phyloP scores from a whole-genome alignment of 1,140 invertebrate genomes.

The Elysia chlorotica region DNA sequence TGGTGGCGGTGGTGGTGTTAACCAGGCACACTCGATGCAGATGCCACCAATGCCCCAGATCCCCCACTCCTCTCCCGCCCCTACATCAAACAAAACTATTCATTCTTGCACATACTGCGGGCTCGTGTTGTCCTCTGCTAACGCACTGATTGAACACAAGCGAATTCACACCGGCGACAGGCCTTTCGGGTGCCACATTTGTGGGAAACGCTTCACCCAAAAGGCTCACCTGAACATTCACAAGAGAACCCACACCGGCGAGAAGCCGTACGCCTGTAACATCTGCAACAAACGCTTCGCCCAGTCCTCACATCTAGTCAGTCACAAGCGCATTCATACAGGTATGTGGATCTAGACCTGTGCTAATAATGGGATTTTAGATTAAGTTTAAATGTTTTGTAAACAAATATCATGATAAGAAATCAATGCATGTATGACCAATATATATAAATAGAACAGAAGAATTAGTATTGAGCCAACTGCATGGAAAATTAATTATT shows the following conservation, averaged over 20 bases:
- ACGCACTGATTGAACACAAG: conserved; percentile 32
- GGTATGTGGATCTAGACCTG: too few relatives aligned
- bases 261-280: conserved; percentile 35
- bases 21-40: too few relatives aligned
- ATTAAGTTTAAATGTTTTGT: too few relatives aligned
- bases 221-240: conserved; percentile 37
- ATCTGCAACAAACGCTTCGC: conserved; percentile 35
- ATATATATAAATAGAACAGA: too few relatives aligned
- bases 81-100: conserved; percentile 4
- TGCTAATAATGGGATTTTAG: too few relatives aligned
- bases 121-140: conserved; percentile 21
- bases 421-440: too few relatives aligned
- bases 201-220: conserved; percentile 38
- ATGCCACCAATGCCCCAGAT: too few relatives aligned
- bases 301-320: conserved; percentile 34
- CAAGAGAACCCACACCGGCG: conserved; percentile 35
- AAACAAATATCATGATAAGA: too few relatives aligned
- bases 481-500: too few relatives aligned
- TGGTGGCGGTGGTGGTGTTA: too few relatives aligned
- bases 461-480: too few relatives aligned
- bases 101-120: conserved; percentile 21
- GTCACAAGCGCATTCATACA: conserved; percentile 35
- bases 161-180: conserved; percentile 31
- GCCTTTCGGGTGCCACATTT: conserved; percentile 36
- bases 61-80: background rate